These are phyloP conservation scores for Microcebus murinus DNA, from an alignment of 2,113 vertebrate species.

Conservation along the genomic window DNA sequence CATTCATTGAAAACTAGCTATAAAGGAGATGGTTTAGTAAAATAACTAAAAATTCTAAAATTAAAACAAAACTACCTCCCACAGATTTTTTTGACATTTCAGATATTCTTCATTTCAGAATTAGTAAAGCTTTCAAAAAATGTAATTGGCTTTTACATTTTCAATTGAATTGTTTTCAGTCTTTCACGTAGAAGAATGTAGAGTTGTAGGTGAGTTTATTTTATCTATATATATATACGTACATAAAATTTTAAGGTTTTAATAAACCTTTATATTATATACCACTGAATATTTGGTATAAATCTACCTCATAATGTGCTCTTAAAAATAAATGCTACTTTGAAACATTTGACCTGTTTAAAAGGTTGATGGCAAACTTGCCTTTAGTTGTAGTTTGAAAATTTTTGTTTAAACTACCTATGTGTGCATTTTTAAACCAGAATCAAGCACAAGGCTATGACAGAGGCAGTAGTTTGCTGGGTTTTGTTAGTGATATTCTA, in stretches of 20 bases:
- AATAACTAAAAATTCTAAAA: constrained; percentile 24
- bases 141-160: constrained; percentile 8
- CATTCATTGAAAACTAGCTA: constrained; percentile 27
- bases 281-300: constrained; percentile 71
- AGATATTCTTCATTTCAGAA: constrained; percentile 42
- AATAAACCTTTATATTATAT: constrained; percentile 41
- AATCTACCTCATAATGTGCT: constrained; percentile 82
- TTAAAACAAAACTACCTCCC: background rate
- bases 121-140: constrained; percentile 9
- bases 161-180: background rate
- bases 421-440: background rate
- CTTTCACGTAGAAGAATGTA: constrained; percentile 17
- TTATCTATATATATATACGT: background rate
- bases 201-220: background rate
- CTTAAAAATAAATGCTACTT: constrained; percentile 73
- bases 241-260: constrained; percentile 40
- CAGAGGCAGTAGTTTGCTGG: background rate
- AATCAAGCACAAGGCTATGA: background rate
- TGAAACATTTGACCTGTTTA: constrained; percentile 59
- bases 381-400: background rate
- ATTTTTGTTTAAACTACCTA: background rate
- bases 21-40: constrained; percentile 23
- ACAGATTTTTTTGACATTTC: background rate
- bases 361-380: constrained; percentile 26
- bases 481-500: background rate